Evolutionary conservation across 2,113 vertebrate species (phyloP).

Genomic region (Cairina moschata): DNA sequence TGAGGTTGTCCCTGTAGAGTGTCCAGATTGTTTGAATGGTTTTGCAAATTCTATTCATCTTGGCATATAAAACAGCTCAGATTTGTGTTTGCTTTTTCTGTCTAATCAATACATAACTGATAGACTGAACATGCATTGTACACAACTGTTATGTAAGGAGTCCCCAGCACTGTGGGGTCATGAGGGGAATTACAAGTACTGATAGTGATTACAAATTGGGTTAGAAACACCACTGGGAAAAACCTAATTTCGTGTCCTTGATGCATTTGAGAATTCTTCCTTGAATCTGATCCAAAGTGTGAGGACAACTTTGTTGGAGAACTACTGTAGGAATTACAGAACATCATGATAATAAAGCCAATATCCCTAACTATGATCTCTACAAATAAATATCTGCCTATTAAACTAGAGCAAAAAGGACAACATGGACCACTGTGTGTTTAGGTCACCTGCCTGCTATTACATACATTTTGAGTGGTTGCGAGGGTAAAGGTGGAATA

Average conservation of each 20-base stretch:
- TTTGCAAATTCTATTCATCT: background rate
- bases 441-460: background rate
- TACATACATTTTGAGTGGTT: background rate
- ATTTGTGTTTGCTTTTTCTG: background rate
- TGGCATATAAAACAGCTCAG: background rate
- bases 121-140: background rate
- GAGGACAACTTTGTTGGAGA: background rate
- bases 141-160: background rate
- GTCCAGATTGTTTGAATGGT: background rate
- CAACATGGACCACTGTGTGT: background rate
- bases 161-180: rapidly evolving
- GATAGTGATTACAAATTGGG: background rate
- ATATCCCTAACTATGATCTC: background rate
- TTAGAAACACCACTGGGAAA: background rate
- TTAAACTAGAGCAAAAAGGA: background rate
- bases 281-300: background rate
- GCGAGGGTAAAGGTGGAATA: background rate
- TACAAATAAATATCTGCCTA: background rate
- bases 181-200: background rate
- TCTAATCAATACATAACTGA: background rate
- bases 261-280: background rate
- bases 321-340: background rate
- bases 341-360: background rate
- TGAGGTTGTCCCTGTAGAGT: background rate
- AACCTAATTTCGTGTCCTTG: background rate